Percentiles rank a stretch among this genome's conserved stretches.
These are phyloP conservation scores for Sylvilagus bachmani DNA, from an alignment of 2,113 vertebrate genomes.

Conservation along the genomic window DNA sequence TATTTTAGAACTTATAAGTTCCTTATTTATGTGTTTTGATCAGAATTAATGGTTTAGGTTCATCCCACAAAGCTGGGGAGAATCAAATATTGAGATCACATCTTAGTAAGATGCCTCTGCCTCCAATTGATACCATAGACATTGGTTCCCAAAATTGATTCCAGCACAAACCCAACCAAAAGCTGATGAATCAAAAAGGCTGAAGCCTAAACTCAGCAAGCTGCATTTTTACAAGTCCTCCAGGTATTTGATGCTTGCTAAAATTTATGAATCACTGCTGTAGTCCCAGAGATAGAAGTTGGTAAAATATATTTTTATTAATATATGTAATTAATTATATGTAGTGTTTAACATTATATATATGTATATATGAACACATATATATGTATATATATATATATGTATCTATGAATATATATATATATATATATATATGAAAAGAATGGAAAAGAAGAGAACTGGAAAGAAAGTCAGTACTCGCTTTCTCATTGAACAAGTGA, in stretches of 20 bases:
- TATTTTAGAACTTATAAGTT: neutral
- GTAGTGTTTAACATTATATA: too few species aligned
- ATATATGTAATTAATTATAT: too few species aligned
- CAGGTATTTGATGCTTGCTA: neutral
- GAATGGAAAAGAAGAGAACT: neutral
- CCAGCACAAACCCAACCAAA: rapidly evolving
- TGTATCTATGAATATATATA: rapidly evolving
- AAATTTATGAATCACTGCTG: neutral
- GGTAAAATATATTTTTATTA: neutral
- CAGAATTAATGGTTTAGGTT: neutral
- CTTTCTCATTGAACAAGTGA: neutral
- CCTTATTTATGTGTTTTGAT: neutral
- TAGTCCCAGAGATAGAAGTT: neutral
- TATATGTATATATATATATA: too few species aligned
- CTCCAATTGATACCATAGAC: neutral
- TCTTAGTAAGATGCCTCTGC: neutral
- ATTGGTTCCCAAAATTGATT: neutral
- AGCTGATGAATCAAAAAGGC: neutral
- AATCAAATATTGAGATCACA: neutral
- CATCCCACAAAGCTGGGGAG: neutral
- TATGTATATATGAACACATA: too few species aligned
- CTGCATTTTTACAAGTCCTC: neutral
- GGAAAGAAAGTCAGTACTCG: neutral
- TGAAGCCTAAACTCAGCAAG: neutral
- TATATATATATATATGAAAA: rapidly evolving